Conservation (phyloP, 2,113 vertebrate species). For the Pterophyllum scalare region DNA sequence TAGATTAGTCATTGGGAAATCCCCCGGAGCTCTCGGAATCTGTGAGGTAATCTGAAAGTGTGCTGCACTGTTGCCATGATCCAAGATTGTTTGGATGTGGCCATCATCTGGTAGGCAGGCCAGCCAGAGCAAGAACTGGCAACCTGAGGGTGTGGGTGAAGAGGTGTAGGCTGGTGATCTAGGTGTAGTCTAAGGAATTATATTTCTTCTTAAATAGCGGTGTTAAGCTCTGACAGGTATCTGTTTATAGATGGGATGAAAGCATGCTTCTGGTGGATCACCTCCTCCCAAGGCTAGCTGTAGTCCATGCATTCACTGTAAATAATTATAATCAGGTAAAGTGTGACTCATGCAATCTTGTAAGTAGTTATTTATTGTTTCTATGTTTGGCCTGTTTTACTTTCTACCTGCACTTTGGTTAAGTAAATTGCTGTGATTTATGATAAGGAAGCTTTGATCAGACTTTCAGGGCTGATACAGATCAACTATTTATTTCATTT, state of each 20-base stretch:
- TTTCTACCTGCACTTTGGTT: neutral
- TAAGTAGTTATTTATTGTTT: neutral
- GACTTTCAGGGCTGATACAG: constrained; percentile 15
- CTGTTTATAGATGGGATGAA: constrained; percentile 7
- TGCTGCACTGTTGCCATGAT: constrained; percentile 42
- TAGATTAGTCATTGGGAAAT: constrained; percentile 57
- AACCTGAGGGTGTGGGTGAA: constrained; percentile 23
- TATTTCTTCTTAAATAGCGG: constrained; percentile 29
- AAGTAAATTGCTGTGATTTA: neutral
- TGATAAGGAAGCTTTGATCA: constrained; percentile 26
- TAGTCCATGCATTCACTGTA: neutral
- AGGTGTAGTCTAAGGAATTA: constrained; percentile 42
- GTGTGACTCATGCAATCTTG: neutral
- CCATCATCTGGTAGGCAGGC: constrained; percentile 11
- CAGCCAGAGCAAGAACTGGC: constrained; percentile 37
- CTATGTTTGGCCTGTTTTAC: neutral
- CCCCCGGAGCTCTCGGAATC: constrained; percentile 25
- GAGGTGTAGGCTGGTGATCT: constrained; percentile 31
- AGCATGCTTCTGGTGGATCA: neutral
- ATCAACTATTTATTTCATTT: neutral
- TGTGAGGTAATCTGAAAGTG: constrained; percentile 47
- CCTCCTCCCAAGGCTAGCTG: neutral
- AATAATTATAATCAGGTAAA: constrained; percentile 1
- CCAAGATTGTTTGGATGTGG: constrained; percentile 43
- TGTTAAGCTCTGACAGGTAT: constrained; percentile 36